phyloP scores from a whole-genome alignment of 2,888 invertebrate genomes.

The Netelia inedita region DNA sequence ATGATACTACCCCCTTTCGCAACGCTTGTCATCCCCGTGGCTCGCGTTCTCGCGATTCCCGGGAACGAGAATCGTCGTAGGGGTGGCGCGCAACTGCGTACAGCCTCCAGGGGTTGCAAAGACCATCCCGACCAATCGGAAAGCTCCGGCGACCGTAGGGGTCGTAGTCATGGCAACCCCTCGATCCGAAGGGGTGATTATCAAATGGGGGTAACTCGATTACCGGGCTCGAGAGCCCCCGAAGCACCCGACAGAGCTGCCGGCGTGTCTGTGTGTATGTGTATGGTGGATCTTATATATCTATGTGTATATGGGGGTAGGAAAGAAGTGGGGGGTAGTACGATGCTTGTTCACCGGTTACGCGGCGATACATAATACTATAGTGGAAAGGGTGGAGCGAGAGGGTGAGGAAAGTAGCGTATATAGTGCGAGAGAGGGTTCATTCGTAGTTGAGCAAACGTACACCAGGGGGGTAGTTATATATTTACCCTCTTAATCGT shows the following conservation, averaged over 20 bases:
- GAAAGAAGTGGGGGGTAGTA: constrained; percentile 18
- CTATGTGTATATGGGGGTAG: constrained; percentile 7
- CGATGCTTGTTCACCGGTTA: constrained; percentile 60
- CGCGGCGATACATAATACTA: constrained; percentile 57
- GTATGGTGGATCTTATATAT: constrained; percentile 9
- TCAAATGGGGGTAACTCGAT: constrained; percentile 84
- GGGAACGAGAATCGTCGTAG: constrained; percentile 30
- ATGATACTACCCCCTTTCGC: constrained; percentile 10
- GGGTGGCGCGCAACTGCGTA: constrained; percentile 65
- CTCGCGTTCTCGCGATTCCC: constrained; percentile 13
- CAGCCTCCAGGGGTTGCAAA: constrained; percentile 68
- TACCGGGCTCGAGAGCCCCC: constrained; percentile 76
- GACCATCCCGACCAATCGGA: constrained; percentile 65
- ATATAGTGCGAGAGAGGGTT: constrained; percentile 26
- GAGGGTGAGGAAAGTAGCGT: constrained; percentile 29
- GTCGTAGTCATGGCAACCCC: constrained; percentile 81
- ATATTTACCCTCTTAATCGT: constrained; percentile 84
- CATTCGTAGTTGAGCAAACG: constrained; percentile 44
- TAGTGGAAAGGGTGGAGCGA: constrained; percentile 18
- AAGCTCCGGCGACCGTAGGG: constrained; percentile 27
- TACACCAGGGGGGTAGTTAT: constrained; percentile 67
- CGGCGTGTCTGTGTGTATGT: background rate
- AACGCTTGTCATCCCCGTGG: constrained; percentile 1
- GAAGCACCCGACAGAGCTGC: background rate
- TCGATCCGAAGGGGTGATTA: constrained; percentile 81